Conservation (phyloP, 2,888 invertebrate species). For the Amphipoea oculea region DNA sequence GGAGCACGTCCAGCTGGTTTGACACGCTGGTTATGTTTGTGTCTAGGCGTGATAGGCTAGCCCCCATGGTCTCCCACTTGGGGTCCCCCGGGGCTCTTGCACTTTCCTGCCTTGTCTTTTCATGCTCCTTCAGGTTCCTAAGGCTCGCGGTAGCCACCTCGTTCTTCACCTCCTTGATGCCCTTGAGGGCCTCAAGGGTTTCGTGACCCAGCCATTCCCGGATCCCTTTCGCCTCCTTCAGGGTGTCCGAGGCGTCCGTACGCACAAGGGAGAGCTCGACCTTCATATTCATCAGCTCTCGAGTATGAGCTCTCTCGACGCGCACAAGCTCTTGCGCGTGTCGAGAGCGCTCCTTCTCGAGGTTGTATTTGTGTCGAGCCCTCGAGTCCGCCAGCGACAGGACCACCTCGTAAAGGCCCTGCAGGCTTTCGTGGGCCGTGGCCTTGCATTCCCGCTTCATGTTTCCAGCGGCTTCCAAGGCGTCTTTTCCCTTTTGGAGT, state of each 20-base stretch:
- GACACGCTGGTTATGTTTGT: not conserved
- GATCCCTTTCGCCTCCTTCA: not conserved
- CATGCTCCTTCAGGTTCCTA: not conserved
- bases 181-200: not conserved
- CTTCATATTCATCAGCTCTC: not conserved
- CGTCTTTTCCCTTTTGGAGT: not conserved
- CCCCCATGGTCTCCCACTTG: not conserved
- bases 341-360: slow-evolving; percentile 9
- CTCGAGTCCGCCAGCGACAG: slow-evolving; percentile 4
- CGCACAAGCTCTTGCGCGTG: slow-evolving; percentile 4
- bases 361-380: not conserved
- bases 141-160: not conserved
- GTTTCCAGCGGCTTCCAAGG: not conserved
- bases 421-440: not conserved
- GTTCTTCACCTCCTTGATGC: slow-evolving; percentile 1
- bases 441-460: not conserved
- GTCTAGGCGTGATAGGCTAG: not conserved
- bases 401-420: not conserved
- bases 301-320: not conserved
- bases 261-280: not conserved
- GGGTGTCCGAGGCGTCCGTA: not conserved
- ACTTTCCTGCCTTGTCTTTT: not conserved
- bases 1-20: slow-evolving; percentile 8
- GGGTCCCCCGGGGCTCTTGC: not conserved
- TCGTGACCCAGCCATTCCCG: not conserved